Evolutionary conservation across 2,113 vertebrate species (phyloP).

Genomic region (Riparia riparia): DNA sequence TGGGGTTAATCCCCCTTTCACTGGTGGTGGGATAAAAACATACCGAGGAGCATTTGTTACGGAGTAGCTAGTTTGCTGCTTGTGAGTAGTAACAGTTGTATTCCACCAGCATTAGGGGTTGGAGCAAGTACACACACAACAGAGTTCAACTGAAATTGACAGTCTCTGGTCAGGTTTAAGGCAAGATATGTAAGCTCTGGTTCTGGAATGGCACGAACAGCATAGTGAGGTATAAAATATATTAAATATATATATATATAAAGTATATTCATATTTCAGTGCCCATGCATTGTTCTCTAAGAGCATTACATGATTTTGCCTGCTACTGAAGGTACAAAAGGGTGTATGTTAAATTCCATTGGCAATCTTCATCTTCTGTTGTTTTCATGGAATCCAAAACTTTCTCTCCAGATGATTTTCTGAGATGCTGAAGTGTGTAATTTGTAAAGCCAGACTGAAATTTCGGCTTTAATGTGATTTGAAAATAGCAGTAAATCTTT

Average conservation of each 20-base stretch:
- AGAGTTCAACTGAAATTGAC: not conserved
- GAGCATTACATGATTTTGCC: not conserved
- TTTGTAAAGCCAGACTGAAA: not conserved
- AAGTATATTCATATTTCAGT: accelerated
- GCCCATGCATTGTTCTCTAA: accelerated
- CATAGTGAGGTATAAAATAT: not conserved
- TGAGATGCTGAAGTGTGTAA: not conserved
- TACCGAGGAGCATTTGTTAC: not conserved
- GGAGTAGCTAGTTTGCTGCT: not conserved
- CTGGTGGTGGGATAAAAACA: not conserved
- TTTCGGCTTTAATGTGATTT: not conserved
- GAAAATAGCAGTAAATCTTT: not conserved
- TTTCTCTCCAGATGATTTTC: not conserved
- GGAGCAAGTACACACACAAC: not conserved
- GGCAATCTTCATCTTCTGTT: not conserved
- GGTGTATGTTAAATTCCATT: not conserved
- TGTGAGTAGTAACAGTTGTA: not conserved
- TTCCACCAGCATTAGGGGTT: not conserved
- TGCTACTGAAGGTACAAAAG: not conserved
- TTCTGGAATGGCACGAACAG: not conserved
- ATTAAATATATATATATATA: not conserved
- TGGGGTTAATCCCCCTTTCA: not conserved
- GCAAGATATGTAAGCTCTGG: not conserved
- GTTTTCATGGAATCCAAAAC: not conserved
- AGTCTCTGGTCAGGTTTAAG: not conserved